phyloP scores from a whole-genome alignment of 2,797 vertebrate genomes.

The Gymnoscopelus braueri region DNA sequence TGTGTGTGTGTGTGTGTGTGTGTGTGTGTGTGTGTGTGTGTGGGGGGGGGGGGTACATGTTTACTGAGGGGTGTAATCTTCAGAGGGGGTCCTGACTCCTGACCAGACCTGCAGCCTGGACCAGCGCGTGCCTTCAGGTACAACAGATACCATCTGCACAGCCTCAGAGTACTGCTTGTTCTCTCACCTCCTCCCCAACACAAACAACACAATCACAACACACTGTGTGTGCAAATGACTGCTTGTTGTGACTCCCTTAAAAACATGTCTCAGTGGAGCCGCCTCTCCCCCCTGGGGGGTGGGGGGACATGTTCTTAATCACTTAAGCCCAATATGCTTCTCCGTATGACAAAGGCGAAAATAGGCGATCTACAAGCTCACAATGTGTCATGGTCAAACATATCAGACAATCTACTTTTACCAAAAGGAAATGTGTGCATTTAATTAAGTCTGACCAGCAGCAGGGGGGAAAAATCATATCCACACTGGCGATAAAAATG shows the following conservation, averaged over 20 bases:
- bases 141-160: conserved; percentile 62
- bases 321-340: no score
- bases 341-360: no score
- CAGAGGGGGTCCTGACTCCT: conserved; percentile 17
- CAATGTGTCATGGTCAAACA: no score
- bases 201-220: conserved; percentile 53
- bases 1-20: conserved; percentile 4
- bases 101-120: conserved; percentile 36
- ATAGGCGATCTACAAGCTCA: no score
- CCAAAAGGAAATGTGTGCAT: no score
- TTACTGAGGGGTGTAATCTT: conserved; percentile 34
- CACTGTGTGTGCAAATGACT: conserved; percentile 22
- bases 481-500: no score
- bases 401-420: no score
- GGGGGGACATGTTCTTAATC: no score
- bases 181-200: conserved; percentile 41
- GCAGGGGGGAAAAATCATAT: no score
- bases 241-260: conserved; percentile 42
- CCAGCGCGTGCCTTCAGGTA: conserved; percentile 31
- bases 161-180: conserved; percentile 50
- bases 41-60: conserved; percentile 25
- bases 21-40: background rate
- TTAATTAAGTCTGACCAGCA: no score
- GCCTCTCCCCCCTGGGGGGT: no score
- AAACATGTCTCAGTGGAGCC: conserved; percentile 1